A percentile compares a stretch with the other conserved stretches of the same genome.
Evolutionary conservation across 2,888 invertebrate species (phyloP).

Genomic region (Lithophane socia): DNA sequence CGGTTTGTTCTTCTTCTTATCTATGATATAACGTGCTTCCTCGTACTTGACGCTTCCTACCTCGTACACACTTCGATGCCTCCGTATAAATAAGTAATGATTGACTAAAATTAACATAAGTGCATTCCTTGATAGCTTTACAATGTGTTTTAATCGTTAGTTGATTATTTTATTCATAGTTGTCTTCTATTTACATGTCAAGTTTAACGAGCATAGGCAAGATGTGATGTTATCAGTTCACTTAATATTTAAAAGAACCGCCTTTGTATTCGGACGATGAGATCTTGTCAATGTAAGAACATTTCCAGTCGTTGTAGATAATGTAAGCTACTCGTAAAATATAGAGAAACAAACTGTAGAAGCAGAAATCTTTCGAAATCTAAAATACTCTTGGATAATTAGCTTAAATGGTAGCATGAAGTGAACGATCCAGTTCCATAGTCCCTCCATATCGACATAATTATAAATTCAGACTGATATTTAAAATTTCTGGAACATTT

Average conservation of each 20-base stretch:
- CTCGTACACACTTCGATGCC: neutral
- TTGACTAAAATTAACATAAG: slow-evolving; percentile 37
- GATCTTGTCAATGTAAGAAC: slow-evolving; percentile 13
- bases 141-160: neutral
- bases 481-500: neutral
- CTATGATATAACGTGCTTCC: slow-evolving; percentile 38
- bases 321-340: slow-evolving; percentile 6
- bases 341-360: neutral
- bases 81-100: slow-evolving; percentile 37
- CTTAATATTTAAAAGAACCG: neutral
- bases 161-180: slow-evolving; percentile 1
- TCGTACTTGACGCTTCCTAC: neutral
- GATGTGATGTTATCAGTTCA: neutral
- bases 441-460: neutral
- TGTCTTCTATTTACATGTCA: neutral
- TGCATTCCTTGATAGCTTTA: slow-evolving; percentile 13
- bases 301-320: slow-evolving; percentile 1
- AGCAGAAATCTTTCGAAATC: neutral
- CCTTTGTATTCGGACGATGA: neutral
- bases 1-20: slow-evolving; percentile 86
- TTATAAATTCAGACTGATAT: neutral
- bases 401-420: neutral
- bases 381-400: neutral
- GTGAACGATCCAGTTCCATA: neutral
- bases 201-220: neutral